Evolutionary conservation across 2,113 vertebrate species (phyloP), one percentile per base, ranked within the genome.

Genomic region (Tinamus guttatus): DNA sequence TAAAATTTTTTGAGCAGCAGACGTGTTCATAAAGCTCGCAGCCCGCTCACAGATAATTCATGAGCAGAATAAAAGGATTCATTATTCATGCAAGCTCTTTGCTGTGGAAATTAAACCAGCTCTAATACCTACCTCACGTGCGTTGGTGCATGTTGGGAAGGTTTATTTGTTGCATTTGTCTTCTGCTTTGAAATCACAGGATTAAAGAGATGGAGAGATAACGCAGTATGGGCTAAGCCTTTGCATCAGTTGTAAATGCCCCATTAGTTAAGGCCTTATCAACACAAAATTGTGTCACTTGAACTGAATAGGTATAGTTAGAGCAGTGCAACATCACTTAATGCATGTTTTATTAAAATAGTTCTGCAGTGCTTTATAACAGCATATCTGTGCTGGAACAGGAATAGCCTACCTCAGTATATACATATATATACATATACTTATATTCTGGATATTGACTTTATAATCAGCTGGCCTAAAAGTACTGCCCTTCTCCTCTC

Each of bases 11-110:
- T 78, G 78, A 95, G 59, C 81, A 78, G 88, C 77, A 93, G 88
- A 90, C 85, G 45, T 77, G 92, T 95, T 93, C 95, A 83, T 93
- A 92, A 95, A 95, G 90, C 86, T 87, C 85, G 77, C 78, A 95
- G 84, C 82, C 93, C 22, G 62, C 86, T 93, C 92, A 85, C 91
- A 80, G 91, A 84, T 97, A 96, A 95, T 96, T 96, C 94, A 95
- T 95, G 93, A 96, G 79, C 81, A 90, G 88, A 93, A 95, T 96
- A 95, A 92, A 94, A 90, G 78, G 86, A 92, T 94, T 95, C 94
- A 95, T 95, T 97, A 95, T 94, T 97, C 93, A 95, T 93, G 80
- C 81, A 92, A 88, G 82, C 84, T 88, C 83, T 95, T 95, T 89
- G 80, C 92, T 17, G 9, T 93, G 87, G 88, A 95, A 96, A 95